A percentile compares a stretch with the other conserved stretches of the same genome.
phyloP scores from a whole-genome alignment of 2,797 vertebrate species.

The Pangasius krempfi region DNA sequence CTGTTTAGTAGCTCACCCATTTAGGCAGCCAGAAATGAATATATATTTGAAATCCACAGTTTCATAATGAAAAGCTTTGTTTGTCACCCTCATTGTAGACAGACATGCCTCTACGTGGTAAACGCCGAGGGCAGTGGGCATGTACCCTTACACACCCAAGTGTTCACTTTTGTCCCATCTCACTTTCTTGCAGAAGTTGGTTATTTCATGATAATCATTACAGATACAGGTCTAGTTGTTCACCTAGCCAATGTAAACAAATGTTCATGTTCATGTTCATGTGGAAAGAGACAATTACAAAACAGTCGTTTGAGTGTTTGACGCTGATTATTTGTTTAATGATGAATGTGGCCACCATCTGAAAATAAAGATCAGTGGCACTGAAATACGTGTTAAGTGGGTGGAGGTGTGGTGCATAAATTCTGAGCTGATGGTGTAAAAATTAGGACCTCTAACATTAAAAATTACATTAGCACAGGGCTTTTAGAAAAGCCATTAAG shows the following conservation, averaged over 20 bases:
- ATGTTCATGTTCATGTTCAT: neutral
- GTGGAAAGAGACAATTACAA: neutral
- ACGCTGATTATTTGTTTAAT: slow-evolving; percentile 20
- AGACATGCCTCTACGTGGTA: neutral
- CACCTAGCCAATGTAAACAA: neutral
- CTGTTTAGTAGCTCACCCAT: neutral
- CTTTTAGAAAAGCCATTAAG: neutral
- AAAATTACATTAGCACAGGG: neutral
- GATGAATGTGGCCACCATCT: neutral
- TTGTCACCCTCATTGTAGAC: neutral
- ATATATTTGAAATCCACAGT: too few relatives aligned
- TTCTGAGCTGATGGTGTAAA: neutral
- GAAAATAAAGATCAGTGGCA: slow-evolving; percentile 21
- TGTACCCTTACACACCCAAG: neutral
- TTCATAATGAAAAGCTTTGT: neutral
- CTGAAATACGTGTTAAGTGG: neutral
- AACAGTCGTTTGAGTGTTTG: slow-evolving; percentile 2
- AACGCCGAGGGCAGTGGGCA: neutral
- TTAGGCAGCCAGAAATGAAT: neutral
- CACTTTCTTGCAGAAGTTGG: neutral
- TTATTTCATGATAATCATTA: neutral
- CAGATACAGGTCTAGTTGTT: neutral
- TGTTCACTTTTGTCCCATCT: neutral
- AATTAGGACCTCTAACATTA: neutral
- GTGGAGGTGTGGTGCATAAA: slow-evolving; percentile 2